Evolutionary conservation across 1,140 invertebrate species (phyloP), one percentile per base, ranked within the genome.

Genomic region (Hydropsyche tenuis): DNA sequence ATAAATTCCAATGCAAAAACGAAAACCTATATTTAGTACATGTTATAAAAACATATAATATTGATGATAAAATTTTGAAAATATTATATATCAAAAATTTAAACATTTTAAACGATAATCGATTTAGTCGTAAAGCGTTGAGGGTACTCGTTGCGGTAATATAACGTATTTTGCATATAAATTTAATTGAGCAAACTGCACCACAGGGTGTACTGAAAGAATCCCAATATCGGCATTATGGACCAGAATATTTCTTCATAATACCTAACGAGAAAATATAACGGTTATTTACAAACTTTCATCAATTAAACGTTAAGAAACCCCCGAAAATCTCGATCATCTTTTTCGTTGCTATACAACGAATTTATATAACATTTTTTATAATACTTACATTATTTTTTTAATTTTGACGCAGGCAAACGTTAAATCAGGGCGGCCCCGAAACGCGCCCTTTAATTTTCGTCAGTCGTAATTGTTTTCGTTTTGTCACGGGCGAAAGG

Each of bases 241-340:
- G 56, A 18, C 56, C 2, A 7, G 23, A 60, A 60, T 60, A 60
- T 60, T 60, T 60, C 56, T 60, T 60, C 56, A 60, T 60, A 60
- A 60, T 25, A 22, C 9, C 9, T 60, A 60, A 60, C 56, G 56
- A 60, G 56, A 60, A 60, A 60, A 60, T 60, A 60, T 60, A 23
- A 60, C 56, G 56, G 56, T 25, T 60, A 60, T 60, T 60, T 60
- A 60, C 56, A 23, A 60, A 60, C 22, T 60, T 60, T 60, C 56
- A 60, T 60, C 56, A 60, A 60, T 60, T 60, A 60, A 60, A 60
- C 23, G 56, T 14, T 20, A 18, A 14, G 18, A 60, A 22, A 18
- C 6, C 16, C 11, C 22, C 56, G 56, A 23, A 53, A 22, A 22
- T 12, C 22, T 14, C 56, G 16, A 18, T 53, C 48, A n/a, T 20